A percentile compares a stretch with the other conserved stretches of the same genome.
phyloP scores from a whole-genome alignment of 2,888 invertebrate species.

The Torymus tubicola region DNA sequence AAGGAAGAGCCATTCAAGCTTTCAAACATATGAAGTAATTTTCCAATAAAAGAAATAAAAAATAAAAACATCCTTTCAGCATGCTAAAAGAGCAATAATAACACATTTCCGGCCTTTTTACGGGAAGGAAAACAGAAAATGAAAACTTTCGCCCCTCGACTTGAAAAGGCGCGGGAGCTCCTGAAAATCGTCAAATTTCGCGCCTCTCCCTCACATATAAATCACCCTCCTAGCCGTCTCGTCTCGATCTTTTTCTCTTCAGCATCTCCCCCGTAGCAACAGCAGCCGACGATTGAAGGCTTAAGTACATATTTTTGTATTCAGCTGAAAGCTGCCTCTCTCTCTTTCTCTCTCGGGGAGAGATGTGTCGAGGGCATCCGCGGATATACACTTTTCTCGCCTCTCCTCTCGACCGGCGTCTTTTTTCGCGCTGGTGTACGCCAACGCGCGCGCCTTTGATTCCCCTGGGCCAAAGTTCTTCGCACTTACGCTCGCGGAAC shows the following conservation, averaged over 20 bases:
- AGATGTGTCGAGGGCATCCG: background rate
- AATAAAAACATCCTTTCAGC: no score
- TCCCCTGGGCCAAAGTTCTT: conserved; percentile 17
- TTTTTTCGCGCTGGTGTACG: no score
- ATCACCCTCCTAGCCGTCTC: background rate
- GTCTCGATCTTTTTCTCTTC: conserved; percentile 12
- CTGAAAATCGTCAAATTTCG: background rate
- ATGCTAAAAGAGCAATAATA: no score
- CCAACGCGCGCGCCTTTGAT: background rate
- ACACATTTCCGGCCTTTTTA: no score
- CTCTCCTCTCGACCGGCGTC: background rate
- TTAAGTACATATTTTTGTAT: conserved; percentile 67
- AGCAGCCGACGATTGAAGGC: conserved; percentile 65
- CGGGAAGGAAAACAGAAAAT: no score
- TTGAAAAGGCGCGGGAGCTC: background rate
- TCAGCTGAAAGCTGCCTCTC: conserved; percentile 36
- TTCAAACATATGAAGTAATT: background rate
- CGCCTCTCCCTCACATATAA: background rate
- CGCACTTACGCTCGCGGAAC: background rate
- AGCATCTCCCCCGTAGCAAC: conserved; percentile 22
- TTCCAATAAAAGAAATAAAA: conserved; percentile 5
- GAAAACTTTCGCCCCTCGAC: background rate
- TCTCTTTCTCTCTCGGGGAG: background rate
- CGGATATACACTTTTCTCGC: conserved; percentile 1
- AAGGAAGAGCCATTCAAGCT: no score